Conservation (phyloP, 2,113 vertebrate genomes). For the Scolopax mira region DNA sequence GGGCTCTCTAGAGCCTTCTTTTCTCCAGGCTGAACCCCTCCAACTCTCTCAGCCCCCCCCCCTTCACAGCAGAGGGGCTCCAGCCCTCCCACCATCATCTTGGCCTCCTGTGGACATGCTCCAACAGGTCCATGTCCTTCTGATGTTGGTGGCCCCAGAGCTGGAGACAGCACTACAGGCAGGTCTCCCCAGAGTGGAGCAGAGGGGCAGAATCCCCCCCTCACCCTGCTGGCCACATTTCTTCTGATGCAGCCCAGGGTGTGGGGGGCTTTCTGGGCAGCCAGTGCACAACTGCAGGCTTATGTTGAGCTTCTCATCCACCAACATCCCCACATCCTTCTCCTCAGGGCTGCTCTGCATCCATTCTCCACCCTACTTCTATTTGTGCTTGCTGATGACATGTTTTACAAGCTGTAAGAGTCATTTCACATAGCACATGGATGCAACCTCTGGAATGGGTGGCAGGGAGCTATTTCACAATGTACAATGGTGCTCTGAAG, state of each 20-base stretch:
- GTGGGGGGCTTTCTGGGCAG: neutral
- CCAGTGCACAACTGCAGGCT: neutral
- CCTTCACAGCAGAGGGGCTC: neutral
- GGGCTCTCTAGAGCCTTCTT: too few species aligned
- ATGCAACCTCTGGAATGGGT: neutral
- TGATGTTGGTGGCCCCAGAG: neutral
- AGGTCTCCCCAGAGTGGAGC: neutral
- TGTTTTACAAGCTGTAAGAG: neutral
- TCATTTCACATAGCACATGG: rapidly evolving
- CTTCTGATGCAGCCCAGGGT: neutral
- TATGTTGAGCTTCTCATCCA: neutral
- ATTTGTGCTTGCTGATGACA: neutral
- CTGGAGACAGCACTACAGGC: neutral
- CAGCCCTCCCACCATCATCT: neutral
- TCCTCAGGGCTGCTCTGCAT: neutral
- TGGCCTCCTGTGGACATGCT: neutral
- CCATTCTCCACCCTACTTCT: neutral
- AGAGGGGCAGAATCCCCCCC: neutral
- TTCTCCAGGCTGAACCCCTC: too few species aligned
- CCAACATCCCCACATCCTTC: neutral
- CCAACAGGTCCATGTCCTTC: neutral
- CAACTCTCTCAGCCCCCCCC: neutral
- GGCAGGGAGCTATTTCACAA: neutral
- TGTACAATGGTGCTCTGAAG: neutral
- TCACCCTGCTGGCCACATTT: neutral